These are phyloP conservation scores for Heteromyza rotundicornis DNA, from an alignment of 2,888 invertebrate genomes.

Conservation along the genomic window DNA sequence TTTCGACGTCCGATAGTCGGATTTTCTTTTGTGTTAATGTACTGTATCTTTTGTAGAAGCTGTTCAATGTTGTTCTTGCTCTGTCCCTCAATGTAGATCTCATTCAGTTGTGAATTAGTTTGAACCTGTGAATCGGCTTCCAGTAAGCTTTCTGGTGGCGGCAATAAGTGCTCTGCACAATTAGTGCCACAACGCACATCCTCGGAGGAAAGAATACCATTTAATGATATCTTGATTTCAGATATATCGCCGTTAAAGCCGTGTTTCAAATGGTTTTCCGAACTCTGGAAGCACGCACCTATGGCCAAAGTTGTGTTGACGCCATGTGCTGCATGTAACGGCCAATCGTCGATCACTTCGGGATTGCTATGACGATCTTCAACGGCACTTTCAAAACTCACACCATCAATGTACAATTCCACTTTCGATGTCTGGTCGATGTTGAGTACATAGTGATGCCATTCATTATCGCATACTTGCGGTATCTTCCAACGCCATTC, in stretches of 20 bases:
- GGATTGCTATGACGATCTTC: constrained; percentile 76
- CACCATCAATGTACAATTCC: constrained; percentile 87
- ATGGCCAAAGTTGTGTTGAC: constrained; percentile 92
- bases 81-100: constrained; percentile 90
- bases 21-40: constrained; percentile 88
- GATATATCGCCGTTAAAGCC: constrained; percentile 62
- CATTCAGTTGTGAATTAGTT: constrained; percentile 70
- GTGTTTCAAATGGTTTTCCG: constrained; percentile 89
- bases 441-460: constrained; percentile 97
- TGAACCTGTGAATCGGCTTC: constrained; percentile 81
- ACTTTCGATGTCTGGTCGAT: constrained; percentile 82
- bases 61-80: constrained; percentile 90
- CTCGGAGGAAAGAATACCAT: constrained; percentile 44
- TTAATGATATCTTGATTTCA: constrained; percentile 56
- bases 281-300: constrained; percentile 98
- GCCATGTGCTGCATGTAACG: constrained; percentile 92
- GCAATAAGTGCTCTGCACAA: constrained; percentile 60
- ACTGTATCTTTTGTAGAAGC: constrained; percentile 84
- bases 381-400: constrained; percentile 59
- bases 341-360: constrained; percentile 99
- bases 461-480: constrained; percentile 95
- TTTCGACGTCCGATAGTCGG: constrained; percentile 95
- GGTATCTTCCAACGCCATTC: constrained; percentile 99
- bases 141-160: constrained; percentile 74
- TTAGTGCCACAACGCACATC: constrained; percentile 60